A percentile compares a stretch with the other conserved stretches of the same genome.
Conservation (phyloP, 2,888 invertebrate species). For the Eupelmus urozonus region DNA sequence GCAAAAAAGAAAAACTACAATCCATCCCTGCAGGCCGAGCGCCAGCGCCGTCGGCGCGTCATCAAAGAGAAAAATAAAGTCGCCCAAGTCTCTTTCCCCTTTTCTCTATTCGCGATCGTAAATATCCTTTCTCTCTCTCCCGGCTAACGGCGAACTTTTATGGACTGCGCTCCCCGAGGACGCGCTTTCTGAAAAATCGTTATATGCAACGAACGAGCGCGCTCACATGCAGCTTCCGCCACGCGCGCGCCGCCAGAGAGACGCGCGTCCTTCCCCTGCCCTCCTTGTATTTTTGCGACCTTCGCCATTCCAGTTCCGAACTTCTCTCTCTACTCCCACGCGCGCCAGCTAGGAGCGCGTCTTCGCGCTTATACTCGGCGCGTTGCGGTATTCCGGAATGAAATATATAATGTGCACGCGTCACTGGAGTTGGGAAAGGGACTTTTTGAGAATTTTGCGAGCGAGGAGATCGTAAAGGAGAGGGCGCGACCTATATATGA, state of each 20-base stretch:
- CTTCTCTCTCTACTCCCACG: not conserved
- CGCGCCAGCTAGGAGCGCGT: not conserved
- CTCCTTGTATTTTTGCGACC: not conserved
- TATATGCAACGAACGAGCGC: not conserved
- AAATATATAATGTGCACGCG: not conserved
- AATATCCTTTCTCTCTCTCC: too few relatives aligned
- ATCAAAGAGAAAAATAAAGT: not conserved
- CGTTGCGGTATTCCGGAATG: not conserved
- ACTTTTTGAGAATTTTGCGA: too few relatives aligned
- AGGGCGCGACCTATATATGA: too few relatives aligned
- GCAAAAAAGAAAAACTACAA: not conserved
- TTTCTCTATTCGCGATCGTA: slow-evolving; percentile 23
- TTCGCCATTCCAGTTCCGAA: not conserved
- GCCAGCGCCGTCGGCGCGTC: not conserved
- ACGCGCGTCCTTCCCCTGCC: slow-evolving; percentile 7
- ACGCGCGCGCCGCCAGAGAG: not conserved
- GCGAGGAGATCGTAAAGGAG: too few relatives aligned
- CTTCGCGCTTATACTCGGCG: not conserved
- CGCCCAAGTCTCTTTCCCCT: not conserved
- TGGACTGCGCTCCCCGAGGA: not conserved
- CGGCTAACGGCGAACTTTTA: slow-evolving; percentile 22
- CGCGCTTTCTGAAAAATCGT: not conserved
- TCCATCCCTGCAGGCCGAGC: not conserved
- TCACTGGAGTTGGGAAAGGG: too few relatives aligned
- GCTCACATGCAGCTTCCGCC: not conserved